These are phyloP conservation scores for Sympetrum striolatum DNA, from an alignment of 2,888 invertebrate species.

Conservation along the genomic window DNA sequence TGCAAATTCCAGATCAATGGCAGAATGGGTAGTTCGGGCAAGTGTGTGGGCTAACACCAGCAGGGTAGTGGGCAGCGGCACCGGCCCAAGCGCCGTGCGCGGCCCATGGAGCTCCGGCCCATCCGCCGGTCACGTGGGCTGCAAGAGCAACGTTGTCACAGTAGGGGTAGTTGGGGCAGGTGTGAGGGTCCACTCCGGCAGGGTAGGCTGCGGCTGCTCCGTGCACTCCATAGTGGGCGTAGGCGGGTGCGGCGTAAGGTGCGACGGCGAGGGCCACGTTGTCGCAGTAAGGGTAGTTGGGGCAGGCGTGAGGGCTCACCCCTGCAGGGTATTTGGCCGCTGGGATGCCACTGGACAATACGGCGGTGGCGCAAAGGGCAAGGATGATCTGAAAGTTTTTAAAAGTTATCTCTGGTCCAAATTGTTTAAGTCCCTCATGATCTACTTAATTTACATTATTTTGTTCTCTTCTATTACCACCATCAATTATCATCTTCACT, in stretches of 20 bases:
- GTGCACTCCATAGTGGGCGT: slow-evolving; percentile 2
- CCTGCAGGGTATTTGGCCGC: slow-evolving; percentile 8
- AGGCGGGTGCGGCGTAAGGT: slow-evolving; percentile 2
- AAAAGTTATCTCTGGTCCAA: too few species aligned
- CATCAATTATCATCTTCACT: too few species aligned
- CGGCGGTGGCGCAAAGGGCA: background rate
- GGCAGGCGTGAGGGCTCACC: background rate
- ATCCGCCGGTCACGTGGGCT: background rate
- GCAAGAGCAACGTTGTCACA: slow-evolving; percentile 24
- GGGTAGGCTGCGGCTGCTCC: background rate
- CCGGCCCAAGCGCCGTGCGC: background rate
- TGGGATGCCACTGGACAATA: background rate
- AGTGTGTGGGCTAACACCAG: background rate
- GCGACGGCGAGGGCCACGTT: background rate
- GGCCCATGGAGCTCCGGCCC: background rate
- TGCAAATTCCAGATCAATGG: background rate
- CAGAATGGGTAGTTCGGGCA: slow-evolving; percentile 32
- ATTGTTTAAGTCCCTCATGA: too few species aligned
- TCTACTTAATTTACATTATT: too few species aligned
- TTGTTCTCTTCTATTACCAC: too few species aligned
- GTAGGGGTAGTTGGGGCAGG: slow-evolving; percentile 23
- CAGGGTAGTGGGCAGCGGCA: background rate
- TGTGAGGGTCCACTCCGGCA: slow-evolving; percentile 25
- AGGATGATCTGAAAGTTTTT: background rate
- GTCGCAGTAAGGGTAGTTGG: background rate